Conservation (phyloP, 1,140 invertebrate species). For the Eriocheir sinensis region DNA sequence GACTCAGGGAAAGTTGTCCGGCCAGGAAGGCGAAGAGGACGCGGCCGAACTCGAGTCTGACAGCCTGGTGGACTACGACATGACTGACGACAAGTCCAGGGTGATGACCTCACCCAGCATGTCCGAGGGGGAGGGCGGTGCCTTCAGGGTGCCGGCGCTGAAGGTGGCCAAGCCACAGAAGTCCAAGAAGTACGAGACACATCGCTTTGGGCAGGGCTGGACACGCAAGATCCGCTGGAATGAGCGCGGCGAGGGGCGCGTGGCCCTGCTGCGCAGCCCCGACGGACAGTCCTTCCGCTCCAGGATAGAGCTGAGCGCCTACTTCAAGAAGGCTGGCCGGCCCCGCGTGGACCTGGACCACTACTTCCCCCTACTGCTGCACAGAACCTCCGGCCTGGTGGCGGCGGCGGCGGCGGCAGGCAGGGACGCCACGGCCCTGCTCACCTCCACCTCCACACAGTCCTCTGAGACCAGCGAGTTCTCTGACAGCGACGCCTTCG, state of each 20-base stretch:
- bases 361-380: conserved; percentile 71
- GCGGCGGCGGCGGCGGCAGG: neutral
- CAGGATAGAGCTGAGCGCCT: conserved; percentile 76
- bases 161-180: conserved; percentile 56
- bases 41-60: neutral
- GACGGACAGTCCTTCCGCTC: conserved; percentile 74
- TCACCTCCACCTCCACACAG: conserved; percentile 60
- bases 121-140: conserved; percentile 47
- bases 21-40: neutral
- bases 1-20: conserved; percentile 50
- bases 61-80: neutral
- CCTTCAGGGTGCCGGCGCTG: conserved; percentile 39
- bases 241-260: conserved; percentile 75
- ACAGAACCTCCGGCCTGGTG: neutral
- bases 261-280: conserved; percentile 74
- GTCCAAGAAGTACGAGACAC: conserved; percentile 43
- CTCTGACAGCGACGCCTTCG: conserved; percentile 66
- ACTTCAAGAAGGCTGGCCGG: conserved; percentile 78
- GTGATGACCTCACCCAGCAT: conserved; percentile 32
- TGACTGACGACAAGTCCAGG: conserved; percentile 6
- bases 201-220: conserved; percentile 76
- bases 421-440: neutral
- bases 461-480: conserved; percentile 68
- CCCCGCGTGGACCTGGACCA: conserved; percentile 72
- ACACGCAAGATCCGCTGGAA: conserved; percentile 76